phyloP scores from a whole-genome alignment of 2,888 invertebrate species.

The Andrena camellia region DNA sequence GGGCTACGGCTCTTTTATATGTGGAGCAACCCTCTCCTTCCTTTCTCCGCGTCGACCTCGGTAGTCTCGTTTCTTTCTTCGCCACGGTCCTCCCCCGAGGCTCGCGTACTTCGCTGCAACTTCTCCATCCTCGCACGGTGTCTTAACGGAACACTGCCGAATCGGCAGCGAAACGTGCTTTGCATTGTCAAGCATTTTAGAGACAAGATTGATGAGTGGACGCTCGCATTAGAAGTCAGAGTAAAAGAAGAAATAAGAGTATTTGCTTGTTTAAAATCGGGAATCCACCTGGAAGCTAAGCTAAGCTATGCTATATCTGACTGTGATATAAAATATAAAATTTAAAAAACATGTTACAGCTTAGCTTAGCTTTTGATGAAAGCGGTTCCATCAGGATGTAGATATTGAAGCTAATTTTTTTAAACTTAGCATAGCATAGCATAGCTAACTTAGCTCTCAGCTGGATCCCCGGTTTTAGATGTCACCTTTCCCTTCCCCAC shows the following conservation, averaged over 20 bases:
- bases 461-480: background rate
- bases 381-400: no score
- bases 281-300: background rate
- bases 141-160: conserved; percentile 59
- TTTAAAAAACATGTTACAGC: no score
- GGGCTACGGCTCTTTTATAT: conserved; percentile 77
- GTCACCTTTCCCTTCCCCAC: background rate
- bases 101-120: conserved; percentile 29
- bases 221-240: background rate
- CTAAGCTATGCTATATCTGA: background rate
- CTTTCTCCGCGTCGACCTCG: background rate
- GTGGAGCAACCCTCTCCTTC: conserved; percentile 70
- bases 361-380: no score
- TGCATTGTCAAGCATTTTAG: background rate
- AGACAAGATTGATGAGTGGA: background rate
- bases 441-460: background rate
- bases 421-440: background rate
- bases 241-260: background rate
- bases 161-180: conserved; percentile 34
- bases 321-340: no score
- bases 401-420: no score
- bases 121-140: conserved; percentile 28
- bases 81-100: conserved; percentile 63
- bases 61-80: conserved; percentile 26
- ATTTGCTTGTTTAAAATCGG: background rate